These are phyloP conservation scores for Leptatherina wallacei DNA, from an alignment of 2,797 vertebrate species.

Conservation along the genomic window DNA sequence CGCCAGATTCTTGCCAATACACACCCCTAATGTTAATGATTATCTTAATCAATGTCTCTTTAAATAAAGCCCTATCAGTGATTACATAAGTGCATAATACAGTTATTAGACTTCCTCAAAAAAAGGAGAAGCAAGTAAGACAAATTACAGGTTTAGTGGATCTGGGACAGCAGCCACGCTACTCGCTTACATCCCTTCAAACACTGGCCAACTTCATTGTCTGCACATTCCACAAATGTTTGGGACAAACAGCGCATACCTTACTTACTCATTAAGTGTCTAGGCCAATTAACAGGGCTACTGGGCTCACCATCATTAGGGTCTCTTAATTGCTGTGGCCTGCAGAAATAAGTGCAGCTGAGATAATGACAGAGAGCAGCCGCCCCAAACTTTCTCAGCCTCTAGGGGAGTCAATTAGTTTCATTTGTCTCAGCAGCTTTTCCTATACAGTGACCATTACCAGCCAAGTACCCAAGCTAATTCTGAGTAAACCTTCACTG, in stretches of 20 bases:
- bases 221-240: constrained; percentile 74
- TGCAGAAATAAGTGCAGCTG: constrained; percentile 66
- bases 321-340: constrained; percentile 74
- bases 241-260: constrained; percentile 54
- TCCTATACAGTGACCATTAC: constrained; percentile 51
- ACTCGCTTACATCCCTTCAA: constrained; percentile 37
- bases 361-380: constrained; percentile 70
- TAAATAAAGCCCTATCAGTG: constrained; percentile 10
- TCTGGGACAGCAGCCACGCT: constrained; percentile 42
- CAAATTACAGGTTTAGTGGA: constrained; percentile 12
- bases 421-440: constrained; percentile 47
- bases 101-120: constrained; percentile 9
- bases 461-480: constrained; percentile 40
- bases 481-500: constrained; percentile 47
- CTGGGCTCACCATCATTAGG: constrained; percentile 71
- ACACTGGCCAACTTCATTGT: constrained; percentile 52
- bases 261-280: constrained; percentile 72
- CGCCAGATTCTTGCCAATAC: no score
- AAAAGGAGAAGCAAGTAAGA: neutral
- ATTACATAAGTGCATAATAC: constrained; percentile 29
- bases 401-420: constrained; percentile 67
- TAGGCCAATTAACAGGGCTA: constrained; percentile 77
- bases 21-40: constrained; percentile 14
- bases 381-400: constrained; percentile 64
- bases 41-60: neutral